These are phyloP conservation scores for Eulemur rubriventer DNA, from an alignment of 2,797 vertebrate genomes.

Conservation along the genomic window DNA sequence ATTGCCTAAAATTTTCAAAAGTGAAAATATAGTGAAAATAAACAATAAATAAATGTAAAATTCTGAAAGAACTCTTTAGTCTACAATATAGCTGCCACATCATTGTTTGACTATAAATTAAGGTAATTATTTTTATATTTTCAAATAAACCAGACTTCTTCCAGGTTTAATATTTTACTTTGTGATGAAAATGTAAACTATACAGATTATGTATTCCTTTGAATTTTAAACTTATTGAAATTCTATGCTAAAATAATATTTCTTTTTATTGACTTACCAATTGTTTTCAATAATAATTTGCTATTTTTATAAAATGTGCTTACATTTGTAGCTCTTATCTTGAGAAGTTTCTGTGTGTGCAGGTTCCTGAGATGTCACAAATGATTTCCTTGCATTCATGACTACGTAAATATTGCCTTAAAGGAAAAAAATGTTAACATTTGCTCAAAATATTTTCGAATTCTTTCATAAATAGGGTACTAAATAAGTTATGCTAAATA, in stretches of 20 bases:
- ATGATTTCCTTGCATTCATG: slow-evolving; percentile 67
- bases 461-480: slow-evolving; percentile 45
- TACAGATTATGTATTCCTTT: slow-evolving; percentile 19
- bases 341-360: slow-evolving; percentile 83
- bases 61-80: not conserved
- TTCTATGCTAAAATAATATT: not conserved
- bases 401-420: slow-evolving; percentile 51
- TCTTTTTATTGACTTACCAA: slow-evolving; percentile 45
- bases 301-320: slow-evolving; percentile 56
- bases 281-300: slow-evolving; percentile 54
- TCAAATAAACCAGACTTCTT: slow-evolving; percentile 3
- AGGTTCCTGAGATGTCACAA: slow-evolving; percentile 82
- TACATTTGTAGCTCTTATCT: slow-evolving; percentile 80
- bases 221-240: slow-evolving; percentile 19
- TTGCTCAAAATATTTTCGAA: slow-evolving; percentile 59
- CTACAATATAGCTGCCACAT: not conserved
- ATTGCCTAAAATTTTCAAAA: not conserved
- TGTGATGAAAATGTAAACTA: slow-evolving; percentile 9
- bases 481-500: slow-evolving; percentile 45
- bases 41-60: not conserved
- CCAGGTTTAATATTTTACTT: slow-evolving; percentile 37
- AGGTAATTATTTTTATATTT: slow-evolving; percentile 41
- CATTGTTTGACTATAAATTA: not conserved
- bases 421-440: slow-evolving; percentile 61
- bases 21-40: slow-evolving; percentile 20